A percentile compares a stretch with the other conserved stretches of the same genome.
These are phyloP conservation scores for Lordiphosa fenestrarum DNA, from an alignment of 2,888 invertebrate genomes.

Conservation along the genomic window DNA sequence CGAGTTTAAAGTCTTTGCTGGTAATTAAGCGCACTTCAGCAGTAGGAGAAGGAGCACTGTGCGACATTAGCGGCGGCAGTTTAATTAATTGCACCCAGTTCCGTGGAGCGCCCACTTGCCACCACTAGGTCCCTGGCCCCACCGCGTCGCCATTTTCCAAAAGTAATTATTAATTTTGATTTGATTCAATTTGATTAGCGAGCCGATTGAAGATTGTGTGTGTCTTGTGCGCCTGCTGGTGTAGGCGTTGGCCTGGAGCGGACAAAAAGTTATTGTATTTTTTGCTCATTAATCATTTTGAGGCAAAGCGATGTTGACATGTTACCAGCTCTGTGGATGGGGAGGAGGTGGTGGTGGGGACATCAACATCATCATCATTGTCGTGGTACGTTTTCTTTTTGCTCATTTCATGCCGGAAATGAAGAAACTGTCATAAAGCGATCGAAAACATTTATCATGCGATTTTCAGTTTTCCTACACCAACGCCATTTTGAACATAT, in stretches of 20 bases:
- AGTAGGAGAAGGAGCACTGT: not conserved
- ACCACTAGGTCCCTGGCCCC: too few species aligned
- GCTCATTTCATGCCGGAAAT: slow-evolving; percentile 76
- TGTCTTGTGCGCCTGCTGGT: slow-evolving; percentile 8
- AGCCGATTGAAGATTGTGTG: slow-evolving; percentile 47
- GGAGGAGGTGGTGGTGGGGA: slow-evolving; percentile 19
- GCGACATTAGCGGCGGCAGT: slow-evolving; percentile 17
- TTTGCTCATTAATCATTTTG: slow-evolving; percentile 72
- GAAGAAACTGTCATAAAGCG: slow-evolving; percentile 79
- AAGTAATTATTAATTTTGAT: slow-evolving; percentile 74
- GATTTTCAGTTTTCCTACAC: slow-evolving; percentile 47
- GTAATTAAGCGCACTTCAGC: slow-evolving; percentile 49
- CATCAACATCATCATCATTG: slow-evolving; percentile 38
- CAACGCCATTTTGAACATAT: slow-evolving; percentile 51
- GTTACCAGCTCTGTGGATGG: slow-evolving; percentile 19
- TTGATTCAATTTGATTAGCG: slow-evolving; percentile 74
- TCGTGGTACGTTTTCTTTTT: slow-evolving; percentile 35
- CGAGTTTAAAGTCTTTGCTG: slow-evolving; percentile 26
- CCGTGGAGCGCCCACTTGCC: slow-evolving; percentile 9
- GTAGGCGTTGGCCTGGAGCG: slow-evolving; percentile 11
- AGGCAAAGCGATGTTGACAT: slow-evolving; percentile 35
- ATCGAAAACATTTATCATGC: slow-evolving; percentile 78
- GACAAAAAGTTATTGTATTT: slow-evolving; percentile 1
- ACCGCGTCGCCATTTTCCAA: slow-evolving; percentile 56
- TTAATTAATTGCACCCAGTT: slow-evolving; percentile 54